Evolutionary conservation across 2,888 invertebrate genomes (phyloP).

Genomic region (Sinelater perroti): DNA sequence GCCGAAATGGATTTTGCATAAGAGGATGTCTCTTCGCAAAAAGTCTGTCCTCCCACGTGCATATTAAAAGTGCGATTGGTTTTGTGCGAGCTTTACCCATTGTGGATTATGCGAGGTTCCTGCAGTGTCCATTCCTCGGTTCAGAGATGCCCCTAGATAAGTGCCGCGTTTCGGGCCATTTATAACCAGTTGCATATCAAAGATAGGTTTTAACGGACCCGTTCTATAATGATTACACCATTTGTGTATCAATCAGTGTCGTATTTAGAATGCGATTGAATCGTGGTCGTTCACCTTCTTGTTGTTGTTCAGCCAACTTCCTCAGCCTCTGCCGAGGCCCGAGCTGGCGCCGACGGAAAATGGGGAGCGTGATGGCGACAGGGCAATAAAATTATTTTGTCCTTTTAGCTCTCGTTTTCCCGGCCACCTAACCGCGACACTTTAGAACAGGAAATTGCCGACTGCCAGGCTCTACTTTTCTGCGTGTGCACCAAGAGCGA

Average conservation of each 20-base stretch:
- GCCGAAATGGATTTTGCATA: no score
- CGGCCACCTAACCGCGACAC: not conserved
- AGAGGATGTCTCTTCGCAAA: no score
- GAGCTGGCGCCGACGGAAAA: not conserved
- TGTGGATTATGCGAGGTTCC: not conserved
- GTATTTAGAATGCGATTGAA: slow-evolving; percentile 21
- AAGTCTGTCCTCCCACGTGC: no score
- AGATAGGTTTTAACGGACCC: slow-evolving; percentile 11
- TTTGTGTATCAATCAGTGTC: slow-evolving; percentile 22
- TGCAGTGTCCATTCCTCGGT: not conserved
- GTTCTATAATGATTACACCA: slow-evolving; percentile 12
- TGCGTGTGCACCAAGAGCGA: slow-evolving; percentile 13
- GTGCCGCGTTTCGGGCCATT: not conserved
- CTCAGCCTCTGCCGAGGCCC: slow-evolving; percentile 8
- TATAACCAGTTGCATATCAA: not conserved
- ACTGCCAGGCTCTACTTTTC: slow-evolving; percentile 42
- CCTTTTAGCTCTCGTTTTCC: slow-evolving; percentile 1
- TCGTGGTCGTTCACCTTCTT: slow-evolving; percentile 23
- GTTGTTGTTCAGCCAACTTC: slow-evolving; percentile 11
- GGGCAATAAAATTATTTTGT: no score
- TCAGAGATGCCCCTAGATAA: not conserved
- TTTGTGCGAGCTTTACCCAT: no score
- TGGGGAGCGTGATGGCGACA: slow-evolving; percentile 2
- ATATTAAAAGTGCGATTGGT: not conserved
- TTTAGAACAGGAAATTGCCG: slow-evolving; percentile 38